phyloP scores from a whole-genome alignment of 2,888 invertebrate species.

The Thelaira solivaga region DNA sequence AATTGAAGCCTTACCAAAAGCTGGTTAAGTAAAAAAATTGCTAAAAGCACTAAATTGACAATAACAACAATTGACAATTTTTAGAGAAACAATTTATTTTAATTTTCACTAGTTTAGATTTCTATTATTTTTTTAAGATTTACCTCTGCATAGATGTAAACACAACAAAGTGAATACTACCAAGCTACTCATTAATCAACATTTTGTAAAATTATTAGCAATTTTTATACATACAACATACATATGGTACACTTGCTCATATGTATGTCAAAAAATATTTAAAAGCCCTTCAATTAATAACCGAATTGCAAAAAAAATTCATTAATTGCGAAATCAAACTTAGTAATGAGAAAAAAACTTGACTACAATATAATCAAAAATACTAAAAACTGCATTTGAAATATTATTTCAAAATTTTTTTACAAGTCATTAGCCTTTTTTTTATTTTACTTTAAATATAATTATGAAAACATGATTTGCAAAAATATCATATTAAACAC shows the following conservation, averaged over 20 bases:
- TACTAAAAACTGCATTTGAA: slow-evolving; percentile 22
- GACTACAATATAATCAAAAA: slow-evolving; percentile 18
- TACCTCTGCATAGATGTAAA: too few species aligned
- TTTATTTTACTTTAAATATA: slow-evolving; percentile 36
- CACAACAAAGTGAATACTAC: too few species aligned
- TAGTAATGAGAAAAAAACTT: background rate
- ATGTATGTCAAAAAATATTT: background rate
- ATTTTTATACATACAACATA: slow-evolving; percentile 11
- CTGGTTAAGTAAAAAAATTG: too few species aligned
- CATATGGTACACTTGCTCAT: slow-evolving; percentile 11
- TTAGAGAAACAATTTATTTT: too few species aligned
- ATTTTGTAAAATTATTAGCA: slow-evolving; percentile 15
- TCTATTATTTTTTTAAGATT: too few species aligned
- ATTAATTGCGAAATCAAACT: slow-evolving; percentile 47
- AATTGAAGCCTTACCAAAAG: too few species aligned
- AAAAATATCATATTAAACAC: slow-evolving; percentile 28
- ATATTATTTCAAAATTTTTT: slow-evolving; percentile 34
- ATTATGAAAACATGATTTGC: slow-evolving; percentile 60
- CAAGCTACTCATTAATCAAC: too few species aligned
- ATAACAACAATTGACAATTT: too few species aligned
- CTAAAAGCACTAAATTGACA: too few species aligned
- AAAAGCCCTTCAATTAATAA: slow-evolving; percentile 58
- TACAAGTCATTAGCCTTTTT: slow-evolving; percentile 52
- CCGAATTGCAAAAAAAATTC: slow-evolving; percentile 55
- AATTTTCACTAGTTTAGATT: too few species aligned